Base-by-base conservation (phyloP, 2,113 vertebrate species). In the Albula goreensis region DNA sequence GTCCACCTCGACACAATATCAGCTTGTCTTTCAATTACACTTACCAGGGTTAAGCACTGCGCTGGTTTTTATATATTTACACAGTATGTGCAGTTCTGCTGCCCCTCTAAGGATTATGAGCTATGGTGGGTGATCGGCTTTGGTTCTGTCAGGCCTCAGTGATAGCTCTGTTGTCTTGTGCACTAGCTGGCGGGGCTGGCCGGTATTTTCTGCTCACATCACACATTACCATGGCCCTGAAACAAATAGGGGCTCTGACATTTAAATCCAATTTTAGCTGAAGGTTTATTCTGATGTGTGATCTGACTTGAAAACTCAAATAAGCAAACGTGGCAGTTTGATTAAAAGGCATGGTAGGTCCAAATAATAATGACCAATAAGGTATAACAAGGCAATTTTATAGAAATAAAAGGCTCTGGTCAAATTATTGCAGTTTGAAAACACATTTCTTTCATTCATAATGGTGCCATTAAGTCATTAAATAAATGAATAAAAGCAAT, bases 11-110 rank as follows among this genome's bases (percentile, higher is more conserved):
- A 22, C 82, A 83, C 89, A 88, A 84, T 88, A 86, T 88, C 90
- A 91, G 86, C 85, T 70, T 82, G 17, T 25, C 86, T 83, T 85
- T 92, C 85, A 91, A 89, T 93, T 85, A 92, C 89, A 89, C 79
- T 89, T 86, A 90, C 79, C 80, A 86, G 82, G 25, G 50, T 89
- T 85, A 88, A 88, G 87, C 66, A 89, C 19, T 49, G n/a, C 89
- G 85, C 15, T 88, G 91, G 82, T 22, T 90, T 90, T 81, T 74
- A n/a, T 74, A n/a, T 56, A 60, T 10, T 83, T 83, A 41, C 90
- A 91, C 78, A 74, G 80, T 87, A 90, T 90, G 83, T 52, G 82
- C 15, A 87, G 78, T 82, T 85, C 83, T 70, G 22, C 52, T 60
- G 48, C 78, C 88, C 52, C 85, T 89, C 11, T 89, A 80, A 78